phyloP scores from a whole-genome alignment of 1,140 invertebrate species.

The Forficula auricularia region DNA sequence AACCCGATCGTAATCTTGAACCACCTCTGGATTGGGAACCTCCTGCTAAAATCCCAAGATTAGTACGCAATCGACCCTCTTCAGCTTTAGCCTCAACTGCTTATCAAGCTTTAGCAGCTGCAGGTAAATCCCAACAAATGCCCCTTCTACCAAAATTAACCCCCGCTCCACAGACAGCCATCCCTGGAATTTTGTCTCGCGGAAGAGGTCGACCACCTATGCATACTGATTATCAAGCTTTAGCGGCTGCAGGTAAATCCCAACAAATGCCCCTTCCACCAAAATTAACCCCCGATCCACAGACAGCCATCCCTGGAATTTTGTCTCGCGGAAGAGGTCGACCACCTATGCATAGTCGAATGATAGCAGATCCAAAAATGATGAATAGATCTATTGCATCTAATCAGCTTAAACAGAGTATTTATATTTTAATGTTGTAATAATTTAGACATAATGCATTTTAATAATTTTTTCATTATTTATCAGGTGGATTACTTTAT shows the following conservation, averaged over 20 bases:
- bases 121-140: slow-evolving; percentile 27
- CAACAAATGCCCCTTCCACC: slow-evolving; percentile 32
- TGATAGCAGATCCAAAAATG: too few species aligned
- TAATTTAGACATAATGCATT: too few species aligned
- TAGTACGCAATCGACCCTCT: slow-evolving; percentile 33
- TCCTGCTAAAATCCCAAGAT: slow-evolving; percentile 72
- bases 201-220: too few species aligned
- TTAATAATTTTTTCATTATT: too few species aligned
- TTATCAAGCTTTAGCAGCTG: slow-evolving; percentile 25
- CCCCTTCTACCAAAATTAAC: slow-evolving; percentile 34
- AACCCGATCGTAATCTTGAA: slow-evolving; percentile 64
- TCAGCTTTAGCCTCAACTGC: slow-evolving; percentile 12
- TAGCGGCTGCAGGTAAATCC: slow-evolving; percentile 26
- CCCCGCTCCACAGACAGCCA: slow-evolving; percentile 25
- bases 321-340: too few species aligned
- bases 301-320: slow-evolving; percentile 25
- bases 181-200: slow-evolving; percentile 17
- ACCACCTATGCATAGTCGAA: slow-evolving; percentile 20
- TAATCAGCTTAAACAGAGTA: too few species aligned
- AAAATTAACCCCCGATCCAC: slow-evolving; percentile 28
- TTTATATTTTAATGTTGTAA: too few species aligned
- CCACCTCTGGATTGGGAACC: slow-evolving; percentile 77
- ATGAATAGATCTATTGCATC: too few species aligned
- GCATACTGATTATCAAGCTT: slow-evolving; percentile 18
- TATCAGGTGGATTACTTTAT: slow-evolving; percentile 37